Percentiles rank a stretch among this genome's conserved stretches.
phyloP scores from a whole-genome alignment of 2,113 vertebrate species.

The Ptychochromis oligacanthus region DNA sequence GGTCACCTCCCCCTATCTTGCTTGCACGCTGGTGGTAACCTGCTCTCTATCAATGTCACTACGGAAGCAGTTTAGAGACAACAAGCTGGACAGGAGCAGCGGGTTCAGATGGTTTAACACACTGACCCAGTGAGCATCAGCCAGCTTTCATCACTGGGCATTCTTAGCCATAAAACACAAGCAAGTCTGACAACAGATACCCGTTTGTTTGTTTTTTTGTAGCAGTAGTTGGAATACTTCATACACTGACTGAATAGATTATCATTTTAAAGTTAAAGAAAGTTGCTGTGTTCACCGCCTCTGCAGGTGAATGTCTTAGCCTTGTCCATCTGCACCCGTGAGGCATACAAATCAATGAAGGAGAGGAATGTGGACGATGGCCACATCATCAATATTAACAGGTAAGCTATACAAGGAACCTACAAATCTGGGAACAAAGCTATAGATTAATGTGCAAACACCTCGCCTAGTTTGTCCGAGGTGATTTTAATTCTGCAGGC shows the following conservation, averaged over 20 bases:
- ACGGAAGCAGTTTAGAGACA: conserved; percentile 47
- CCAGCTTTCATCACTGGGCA: background rate
- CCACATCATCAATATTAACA: conserved; percentile 98
- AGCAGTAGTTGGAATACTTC: background rate
- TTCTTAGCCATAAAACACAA: background rate
- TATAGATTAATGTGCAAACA: background rate
- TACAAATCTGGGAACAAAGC: background rate
- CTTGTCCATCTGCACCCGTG: conserved; percentile 92
- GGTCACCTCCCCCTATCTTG: conserved; percentile 57
- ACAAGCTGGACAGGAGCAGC: conserved; percentile 37
- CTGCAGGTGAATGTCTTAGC: conserved; percentile 93
- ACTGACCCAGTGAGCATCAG: conserved; percentile 24
- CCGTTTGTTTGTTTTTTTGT: background rate
- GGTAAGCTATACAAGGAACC: conserved; percentile 71
- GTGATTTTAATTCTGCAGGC: background rate
- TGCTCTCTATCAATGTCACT: conserved; percentile 49
- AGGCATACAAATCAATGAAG: conserved; percentile 95
- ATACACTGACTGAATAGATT: background rate
- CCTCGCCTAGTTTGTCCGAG: conserved; percentile 5
- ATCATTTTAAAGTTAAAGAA: background rate
- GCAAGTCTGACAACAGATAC: background rate
- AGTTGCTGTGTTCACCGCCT: background rate
- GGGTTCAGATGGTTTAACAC: conserved; percentile 43
- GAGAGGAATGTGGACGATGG: conserved; percentile 92
- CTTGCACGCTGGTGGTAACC: conserved; percentile 54